Conservation (phyloP, 2,113 vertebrate species). For the Aramus guarauna region DNA sequence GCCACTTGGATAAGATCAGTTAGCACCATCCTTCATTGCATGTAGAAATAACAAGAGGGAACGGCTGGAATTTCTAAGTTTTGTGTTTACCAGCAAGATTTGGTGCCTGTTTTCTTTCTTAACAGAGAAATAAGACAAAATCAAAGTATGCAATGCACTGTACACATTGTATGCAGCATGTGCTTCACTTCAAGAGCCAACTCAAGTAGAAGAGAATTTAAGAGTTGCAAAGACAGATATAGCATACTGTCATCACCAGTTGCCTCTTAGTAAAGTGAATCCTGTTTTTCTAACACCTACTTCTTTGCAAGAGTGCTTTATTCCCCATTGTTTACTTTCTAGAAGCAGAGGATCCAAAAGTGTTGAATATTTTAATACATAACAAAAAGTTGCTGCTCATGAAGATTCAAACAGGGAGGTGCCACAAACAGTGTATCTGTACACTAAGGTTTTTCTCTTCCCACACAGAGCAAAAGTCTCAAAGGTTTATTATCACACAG, state of each 20-base stretch:
- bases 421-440: background rate
- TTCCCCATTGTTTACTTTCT: slow-evolving; percentile 42
- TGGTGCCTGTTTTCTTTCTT: background rate
- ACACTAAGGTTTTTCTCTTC: background rate
- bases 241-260: slow-evolving; percentile 28
- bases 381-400: background rate
- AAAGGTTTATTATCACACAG: background rate
- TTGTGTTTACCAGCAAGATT: background rate
- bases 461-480: background rate
- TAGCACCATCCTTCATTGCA: background rate
- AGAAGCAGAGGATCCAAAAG: background rate
- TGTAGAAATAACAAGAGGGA: background rate
- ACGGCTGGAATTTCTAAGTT: background rate
- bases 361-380: background rate
- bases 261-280: slow-evolving; percentile 14
- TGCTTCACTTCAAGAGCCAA: slow-evolving; percentile 1
- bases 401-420: background rate
- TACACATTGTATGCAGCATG: background rate
- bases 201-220: background rate
- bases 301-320: slow-evolving; percentile 20
- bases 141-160: background rate
- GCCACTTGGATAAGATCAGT: background rate
- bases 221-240: slow-evolving; percentile 25
- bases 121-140: background rate
- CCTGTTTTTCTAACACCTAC: slow-evolving; percentile 28